Percentiles rank a stretch among this genome's conserved stretches.
These are phyloP conservation scores for Chitala chitala DNA, from an alignment of 2,113 vertebrate species.

Conservation along the genomic window DNA sequence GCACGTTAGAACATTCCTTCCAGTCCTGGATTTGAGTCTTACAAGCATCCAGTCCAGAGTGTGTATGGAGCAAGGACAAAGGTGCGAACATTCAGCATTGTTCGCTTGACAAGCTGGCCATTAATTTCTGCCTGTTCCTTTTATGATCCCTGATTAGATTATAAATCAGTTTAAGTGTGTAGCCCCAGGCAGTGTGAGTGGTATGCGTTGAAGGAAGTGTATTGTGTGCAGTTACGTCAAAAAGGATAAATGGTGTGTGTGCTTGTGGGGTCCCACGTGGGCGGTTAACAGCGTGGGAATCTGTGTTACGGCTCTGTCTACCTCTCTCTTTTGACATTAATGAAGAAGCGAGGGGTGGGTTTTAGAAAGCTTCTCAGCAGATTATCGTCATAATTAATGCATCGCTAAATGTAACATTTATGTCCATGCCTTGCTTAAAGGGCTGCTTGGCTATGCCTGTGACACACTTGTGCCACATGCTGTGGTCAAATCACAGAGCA, in stretches of 20 bases:
- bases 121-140: constrained; percentile 23
- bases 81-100: neutral
- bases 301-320: neutral
- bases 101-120: neutral
- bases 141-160: constrained; percentile 26
- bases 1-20: neutral
- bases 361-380: neutral
- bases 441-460: neutral
- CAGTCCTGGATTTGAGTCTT: neutral
- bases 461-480: neutral
- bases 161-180: constrained; percentile 24
- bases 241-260: constrained; percentile 4
- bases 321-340: neutral
- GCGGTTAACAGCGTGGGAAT: neutral
- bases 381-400: constrained; percentile 13
- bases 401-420: neutral
- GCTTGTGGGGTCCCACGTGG: neutral
- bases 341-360: neutral
- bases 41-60: neutral
- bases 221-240: constrained; percentile 4
- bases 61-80: constrained; percentile 4
- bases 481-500: neutral
- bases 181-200: constrained; percentile 16
- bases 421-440: too few relatives aligned
- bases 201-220: constrained; percentile 18